Percentiles rank a stretch among this genome's conserved stretches.
Conservation (phyloP, 2,888 invertebrate species). For the Troilus luridus region DNA sequence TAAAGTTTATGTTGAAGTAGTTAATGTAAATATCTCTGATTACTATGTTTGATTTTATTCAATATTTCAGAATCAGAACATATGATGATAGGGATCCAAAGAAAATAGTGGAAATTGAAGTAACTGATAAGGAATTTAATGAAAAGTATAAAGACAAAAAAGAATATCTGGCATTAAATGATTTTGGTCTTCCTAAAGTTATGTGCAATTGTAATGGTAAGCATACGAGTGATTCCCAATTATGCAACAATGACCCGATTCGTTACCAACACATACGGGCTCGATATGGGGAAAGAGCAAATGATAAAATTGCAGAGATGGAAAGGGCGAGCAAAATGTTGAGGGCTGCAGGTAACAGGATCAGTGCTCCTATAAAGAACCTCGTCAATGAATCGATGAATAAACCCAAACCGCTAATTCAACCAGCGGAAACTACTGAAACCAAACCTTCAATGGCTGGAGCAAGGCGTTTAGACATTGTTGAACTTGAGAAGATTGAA, state of each 20-base stretch:
- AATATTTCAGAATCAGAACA: conserved; percentile 60
- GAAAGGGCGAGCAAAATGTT: conserved; percentile 50
- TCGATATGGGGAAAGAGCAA: conserved; percentile 17
- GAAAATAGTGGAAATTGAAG: conserved; percentile 51
- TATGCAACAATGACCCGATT: conserved; percentile 56
- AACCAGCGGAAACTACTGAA: background rate
- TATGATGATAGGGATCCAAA: conserved; percentile 56
- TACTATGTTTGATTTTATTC: background rate
- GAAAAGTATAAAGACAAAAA: conserved; percentile 62
- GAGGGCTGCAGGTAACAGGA: background rate
- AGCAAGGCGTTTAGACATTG: conserved; percentile 59
- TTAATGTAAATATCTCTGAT: background rate
- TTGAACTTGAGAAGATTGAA: conserved; percentile 62
- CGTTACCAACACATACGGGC: conserved; percentile 56
- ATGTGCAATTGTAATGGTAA: conserved; percentile 65
- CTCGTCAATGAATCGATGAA: background rate
- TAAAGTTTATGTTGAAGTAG: background rate
- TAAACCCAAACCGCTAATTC: conserved; percentile 9
- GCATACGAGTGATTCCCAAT: conserved; percentile 58
- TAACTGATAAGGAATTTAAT: conserved; percentile 60
- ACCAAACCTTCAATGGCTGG: background rate
- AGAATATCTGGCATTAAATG: conserved; percentile 63
- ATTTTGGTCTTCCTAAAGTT: conserved; percentile 64
- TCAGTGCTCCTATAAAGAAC: background rate
- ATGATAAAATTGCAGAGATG: conserved; percentile 40